phyloP scores from a whole-genome alignment of 2,797 vertebrate genomes.

The Leptatherina wallacei region DNA sequence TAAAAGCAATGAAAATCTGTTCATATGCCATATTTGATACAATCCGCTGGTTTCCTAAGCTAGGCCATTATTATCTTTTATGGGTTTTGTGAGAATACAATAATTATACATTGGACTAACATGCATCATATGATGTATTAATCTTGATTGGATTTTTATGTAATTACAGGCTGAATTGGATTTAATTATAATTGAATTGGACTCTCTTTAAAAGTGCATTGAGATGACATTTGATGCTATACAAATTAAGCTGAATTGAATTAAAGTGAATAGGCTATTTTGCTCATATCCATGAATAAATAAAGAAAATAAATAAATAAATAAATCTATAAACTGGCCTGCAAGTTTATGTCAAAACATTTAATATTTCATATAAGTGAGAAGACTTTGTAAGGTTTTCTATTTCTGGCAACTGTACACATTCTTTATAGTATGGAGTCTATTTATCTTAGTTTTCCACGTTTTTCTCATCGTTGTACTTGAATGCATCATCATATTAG shows the following conservation, averaged over 20 bases:
- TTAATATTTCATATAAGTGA: background rate
- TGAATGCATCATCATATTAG: background rate
- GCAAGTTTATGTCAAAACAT: too few relatives aligned
- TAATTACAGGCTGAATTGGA: too few relatives aligned
- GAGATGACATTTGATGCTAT: too few relatives aligned
- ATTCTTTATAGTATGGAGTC: background rate
- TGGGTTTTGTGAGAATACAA: background rate
- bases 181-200: too few relatives aligned
- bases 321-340: too few relatives aligned
- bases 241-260: background rate
- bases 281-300: too few relatives aligned
- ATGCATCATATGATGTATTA: too few relatives aligned
- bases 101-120: background rate
- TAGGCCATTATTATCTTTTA: background rate
- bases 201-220: too few relatives aligned
- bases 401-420: too few relatives aligned
- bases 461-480: background rate
- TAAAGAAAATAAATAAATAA: too few relatives aligned
- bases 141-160: background rate
- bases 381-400: too few relatives aligned
- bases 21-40: background rate
- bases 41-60: background rate
- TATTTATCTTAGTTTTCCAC: background rate
- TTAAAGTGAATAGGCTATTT: background rate
- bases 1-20: background rate